These are phyloP conservation scores for Aselliscus stoliczkanus DNA, from an alignment of 2,797 vertebrate genomes.

Conservation along the genomic window DNA sequence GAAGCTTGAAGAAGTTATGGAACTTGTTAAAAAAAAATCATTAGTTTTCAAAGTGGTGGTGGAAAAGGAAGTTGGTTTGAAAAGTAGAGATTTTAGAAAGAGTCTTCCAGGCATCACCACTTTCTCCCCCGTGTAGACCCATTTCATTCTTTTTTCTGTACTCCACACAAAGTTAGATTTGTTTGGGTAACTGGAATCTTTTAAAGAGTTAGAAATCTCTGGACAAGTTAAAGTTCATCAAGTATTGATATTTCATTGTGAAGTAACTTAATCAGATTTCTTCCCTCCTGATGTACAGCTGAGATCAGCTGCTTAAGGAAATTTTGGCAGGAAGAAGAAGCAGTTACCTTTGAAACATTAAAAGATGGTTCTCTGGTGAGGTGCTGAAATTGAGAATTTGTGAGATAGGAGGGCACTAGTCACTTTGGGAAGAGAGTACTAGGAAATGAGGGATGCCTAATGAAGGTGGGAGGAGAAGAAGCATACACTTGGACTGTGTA, in stretches of 20 bases:
- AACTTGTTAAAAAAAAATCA: not conserved
- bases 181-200: not conserved
- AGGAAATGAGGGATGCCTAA: accelerated
- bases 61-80: not conserved
- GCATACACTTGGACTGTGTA: accelerated
- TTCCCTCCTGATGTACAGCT: not conserved
- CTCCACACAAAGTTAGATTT: not conserved
- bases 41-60: not conserved
- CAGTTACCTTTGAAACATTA: not conserved
- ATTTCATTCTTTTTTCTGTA: not conserved
- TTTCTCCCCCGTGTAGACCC: accelerated
- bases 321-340: not conserved
- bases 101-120: not conserved
- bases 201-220: not conserved
- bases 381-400: not conserved
- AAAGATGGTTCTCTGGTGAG: not conserved
- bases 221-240: not conserved
- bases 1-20: not conserved
- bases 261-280: not conserved
- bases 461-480: not conserved
- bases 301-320: not conserved
- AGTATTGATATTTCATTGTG: not conserved
- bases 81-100: not conserved
- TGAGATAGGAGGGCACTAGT: not conserved
- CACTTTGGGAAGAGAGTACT: not conserved